phyloP scores from a whole-genome alignment of 2,113 vertebrate species.

The Corythaixoides concolor region DNA sequence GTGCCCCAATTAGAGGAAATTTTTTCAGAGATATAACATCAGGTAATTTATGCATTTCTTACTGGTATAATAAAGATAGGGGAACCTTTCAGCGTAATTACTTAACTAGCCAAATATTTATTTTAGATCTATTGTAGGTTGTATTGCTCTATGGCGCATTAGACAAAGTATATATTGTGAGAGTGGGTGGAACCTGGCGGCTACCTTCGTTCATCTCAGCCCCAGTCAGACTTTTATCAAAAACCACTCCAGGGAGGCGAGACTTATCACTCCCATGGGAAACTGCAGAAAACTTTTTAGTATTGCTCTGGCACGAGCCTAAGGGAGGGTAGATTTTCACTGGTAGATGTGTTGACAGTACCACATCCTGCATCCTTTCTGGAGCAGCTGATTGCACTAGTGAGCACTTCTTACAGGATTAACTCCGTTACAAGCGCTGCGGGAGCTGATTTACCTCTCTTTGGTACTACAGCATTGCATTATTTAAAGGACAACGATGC shows the following conservation, averaged over 20 bases:
- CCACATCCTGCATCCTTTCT: neutral
- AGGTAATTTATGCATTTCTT: slow-evolving; percentile 21
- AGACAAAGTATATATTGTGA: slow-evolving; percentile 14
- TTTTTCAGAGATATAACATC: neutral
- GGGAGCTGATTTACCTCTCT: neutral
- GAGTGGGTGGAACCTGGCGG: neutral
- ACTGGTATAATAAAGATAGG: slow-evolving; percentile 31
- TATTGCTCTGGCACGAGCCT: neutral
- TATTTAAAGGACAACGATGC: neutral
- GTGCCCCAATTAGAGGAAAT: neutral
- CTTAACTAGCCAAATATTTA: slow-evolving; percentile 50
- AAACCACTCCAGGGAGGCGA: neutral
- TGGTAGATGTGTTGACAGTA: neutral
- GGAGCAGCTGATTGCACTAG: neutral
- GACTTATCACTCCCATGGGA: neutral
- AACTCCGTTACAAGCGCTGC: neutral
- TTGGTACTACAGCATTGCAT: neutral
- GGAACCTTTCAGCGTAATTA: neutral
- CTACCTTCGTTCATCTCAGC: neutral
- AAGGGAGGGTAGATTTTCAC: neutral
- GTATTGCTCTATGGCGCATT: neutral
- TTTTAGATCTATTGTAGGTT: slow-evolving; percentile 5
- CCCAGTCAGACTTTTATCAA: neutral
- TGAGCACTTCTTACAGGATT: neutral
- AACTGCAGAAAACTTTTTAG: neutral